Evolutionary conservation across 1,140 invertebrate species (phyloP), one percentile per base, ranked within the genome.

Genomic region (Lepidurus packardi): DNA sequence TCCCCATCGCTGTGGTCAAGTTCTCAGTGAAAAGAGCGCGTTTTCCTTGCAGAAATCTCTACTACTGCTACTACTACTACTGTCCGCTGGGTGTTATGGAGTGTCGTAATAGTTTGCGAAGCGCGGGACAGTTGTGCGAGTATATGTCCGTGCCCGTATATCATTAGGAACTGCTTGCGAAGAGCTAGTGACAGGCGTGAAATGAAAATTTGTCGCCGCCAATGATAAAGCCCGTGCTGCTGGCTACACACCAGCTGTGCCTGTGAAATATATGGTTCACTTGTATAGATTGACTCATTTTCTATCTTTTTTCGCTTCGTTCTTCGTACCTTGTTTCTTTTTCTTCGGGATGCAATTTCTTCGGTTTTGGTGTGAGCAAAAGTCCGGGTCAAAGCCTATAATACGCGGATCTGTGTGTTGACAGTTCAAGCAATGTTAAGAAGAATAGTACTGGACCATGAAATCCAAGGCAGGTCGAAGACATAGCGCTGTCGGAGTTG

Each of bases 161-260:
- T 65, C 21, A 65, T 65, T 65, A 65, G 53, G 53, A 34, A 21
- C 53, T 65, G 16, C 53, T n/a, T 65, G 16, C 53, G 16, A 13
- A 21, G 53, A 65, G 53, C 53, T 65, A 7, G 53, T 65, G 53
- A 65, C 53, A 65, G 53, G 53, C 53, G 53, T 65, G 53, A 65
- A 65, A 65, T 65, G 53, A 65, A 65, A 65, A 65, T 16, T 21
- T 65, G 16, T 65, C 53, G 53, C 53, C 53, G 16, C 16, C 53
- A 65, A 13, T 11, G 21, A 65, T 65, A 65, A 65, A 65, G 16
- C 13, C 53, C 9, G 53, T 65, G 53, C 53, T 65, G 53, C 9
- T 65, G 53, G 53, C 16, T 65, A 65, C 53, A 21, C 53, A 65
- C 53, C 53, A 65, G 53, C 53, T 65, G 53, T 65, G 53, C 13